Evolutionary conservation across 1,140 invertebrate genomes (phyloP).

Genomic region (Tenebrio molitor): DNA sequence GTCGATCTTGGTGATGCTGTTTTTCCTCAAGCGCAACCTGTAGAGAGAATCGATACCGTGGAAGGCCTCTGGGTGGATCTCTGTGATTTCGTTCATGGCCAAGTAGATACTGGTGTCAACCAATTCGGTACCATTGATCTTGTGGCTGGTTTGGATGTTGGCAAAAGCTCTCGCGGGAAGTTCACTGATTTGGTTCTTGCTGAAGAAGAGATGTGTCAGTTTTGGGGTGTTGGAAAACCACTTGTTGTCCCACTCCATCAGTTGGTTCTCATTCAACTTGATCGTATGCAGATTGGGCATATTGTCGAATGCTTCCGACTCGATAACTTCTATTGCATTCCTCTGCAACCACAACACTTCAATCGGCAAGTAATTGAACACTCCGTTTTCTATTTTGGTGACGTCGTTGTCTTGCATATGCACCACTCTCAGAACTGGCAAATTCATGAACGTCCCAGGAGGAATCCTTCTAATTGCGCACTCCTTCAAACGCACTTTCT

Average conservation of each 20-base stretch:
- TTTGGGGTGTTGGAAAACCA: conserved; percentile 62
- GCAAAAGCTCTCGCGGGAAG: conserved; percentile 58
- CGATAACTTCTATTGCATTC: conserved; percentile 60
- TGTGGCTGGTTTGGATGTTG: conserved; percentile 55
- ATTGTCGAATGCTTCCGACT: conserved; percentile 60
- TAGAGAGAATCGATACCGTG: conserved; percentile 52
- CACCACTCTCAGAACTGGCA: conserved; percentile 57
- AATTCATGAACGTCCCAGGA: conserved; percentile 59
- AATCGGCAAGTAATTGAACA: conserved; percentile 61
- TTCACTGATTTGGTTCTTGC: conserved; percentile 55
- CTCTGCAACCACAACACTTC: conserved; percentile 57
- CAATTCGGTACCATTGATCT: conserved; percentile 43
- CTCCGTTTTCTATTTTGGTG: conserved; percentile 54
- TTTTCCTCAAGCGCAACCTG: conserved; percentile 59
- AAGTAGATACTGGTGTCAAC: conserved; percentile 58
- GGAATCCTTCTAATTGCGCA: conserved; percentile 56
- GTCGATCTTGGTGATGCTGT: conserved; percentile 54
- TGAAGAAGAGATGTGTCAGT: conserved; percentile 54
- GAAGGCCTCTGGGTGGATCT: conserved; percentile 56
- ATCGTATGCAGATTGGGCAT: conserved; percentile 58
- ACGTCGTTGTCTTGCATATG: conserved; percentile 60
- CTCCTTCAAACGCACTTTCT: conserved; percentile 52
- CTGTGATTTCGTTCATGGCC: conserved; percentile 60
- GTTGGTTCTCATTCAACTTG: conserved; percentile 59
- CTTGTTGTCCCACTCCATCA: conserved; percentile 57